Evolutionary conservation across 2,113 vertebrate genomes (phyloP).

Genomic region (Pituophis catenifer): DNA sequence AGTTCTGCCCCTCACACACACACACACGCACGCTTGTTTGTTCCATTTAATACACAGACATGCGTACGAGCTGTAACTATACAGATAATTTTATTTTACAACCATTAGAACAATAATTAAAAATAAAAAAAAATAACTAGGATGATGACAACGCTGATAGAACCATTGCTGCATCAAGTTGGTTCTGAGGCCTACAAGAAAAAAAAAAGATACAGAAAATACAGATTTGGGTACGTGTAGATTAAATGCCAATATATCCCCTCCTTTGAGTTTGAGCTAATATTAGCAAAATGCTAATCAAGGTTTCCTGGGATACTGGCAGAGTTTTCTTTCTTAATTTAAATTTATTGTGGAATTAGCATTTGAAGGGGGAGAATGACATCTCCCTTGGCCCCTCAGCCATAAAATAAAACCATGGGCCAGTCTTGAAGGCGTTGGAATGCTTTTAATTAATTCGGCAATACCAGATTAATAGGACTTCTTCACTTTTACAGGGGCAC

Average conservation of each 20-base stretch:
- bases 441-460: not conserved
- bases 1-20: not conserved
- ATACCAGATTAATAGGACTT: not conserved
- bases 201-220: conserved; percentile 65
- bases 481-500: not conserved
- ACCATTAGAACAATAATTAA: conserved; percentile 75
- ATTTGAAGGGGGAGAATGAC: not conserved
- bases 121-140: conserved; percentile 69
- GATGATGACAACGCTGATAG: conserved; percentile 80
- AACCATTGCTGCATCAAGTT: conserved; percentile 86
- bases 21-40: not conserved
- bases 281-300: not conserved
- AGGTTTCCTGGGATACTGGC: not conserved
- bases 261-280: not conserved
- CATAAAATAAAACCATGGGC: not conserved
- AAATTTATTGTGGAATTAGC: not conserved
- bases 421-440: not conserved
- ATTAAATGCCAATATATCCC: not conserved
- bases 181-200: conserved; percentile 86
- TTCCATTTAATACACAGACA: conserved; percentile 87
- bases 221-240: conserved; percentile 10
- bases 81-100: conserved; percentile 86
- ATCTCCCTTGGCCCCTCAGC: not conserved
- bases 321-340: not conserved
- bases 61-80: conserved; percentile 94